Evolutionary conservation across 2,888 invertebrate species (phyloP).

Genomic region (Arge pagana): DNA sequence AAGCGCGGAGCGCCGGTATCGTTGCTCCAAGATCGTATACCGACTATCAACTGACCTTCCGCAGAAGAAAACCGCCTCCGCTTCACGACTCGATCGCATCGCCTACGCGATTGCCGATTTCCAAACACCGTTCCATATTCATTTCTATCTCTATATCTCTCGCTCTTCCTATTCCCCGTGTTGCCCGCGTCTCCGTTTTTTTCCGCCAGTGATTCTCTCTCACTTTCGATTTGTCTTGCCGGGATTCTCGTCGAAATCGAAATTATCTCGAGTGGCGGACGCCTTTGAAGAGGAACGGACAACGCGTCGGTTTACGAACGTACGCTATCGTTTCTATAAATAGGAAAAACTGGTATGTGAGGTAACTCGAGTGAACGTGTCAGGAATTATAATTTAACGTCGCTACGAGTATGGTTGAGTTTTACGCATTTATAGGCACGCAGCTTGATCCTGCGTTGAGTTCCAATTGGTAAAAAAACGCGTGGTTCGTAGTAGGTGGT

Average conservation of each 20-base stretch:
- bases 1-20: not conserved
- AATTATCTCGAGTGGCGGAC: too few species aligned
- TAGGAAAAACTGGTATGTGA: constrained; percentile 44
- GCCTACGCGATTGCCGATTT: constrained; percentile 15
- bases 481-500: constrained; percentile 45
- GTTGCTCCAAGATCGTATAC: constrained; percentile 5
- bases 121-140: too few species aligned
- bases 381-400: constrained; percentile 46
- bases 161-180: too few species aligned
- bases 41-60: constrained; percentile 5
- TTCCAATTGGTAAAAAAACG: too few species aligned
- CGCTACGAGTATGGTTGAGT: constrained; percentile 20
- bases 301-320: constrained; percentile 26
- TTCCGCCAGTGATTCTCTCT: too few species aligned
- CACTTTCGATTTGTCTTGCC: too few species aligned
- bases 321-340: constrained; percentile 38
- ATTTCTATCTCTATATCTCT: too few species aligned
- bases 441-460: too few species aligned
- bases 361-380: constrained; percentile 39
- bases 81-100: not conserved
- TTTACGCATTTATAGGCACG: constrained; percentile 7
- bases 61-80: not conserved
- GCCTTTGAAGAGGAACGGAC: constrained; percentile 1
- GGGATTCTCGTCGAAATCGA: too few species aligned
- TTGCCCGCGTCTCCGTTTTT: too few species aligned